Conservation (phyloP, 2,797 vertebrate species). For the Sebastes oblongus region DNA sequence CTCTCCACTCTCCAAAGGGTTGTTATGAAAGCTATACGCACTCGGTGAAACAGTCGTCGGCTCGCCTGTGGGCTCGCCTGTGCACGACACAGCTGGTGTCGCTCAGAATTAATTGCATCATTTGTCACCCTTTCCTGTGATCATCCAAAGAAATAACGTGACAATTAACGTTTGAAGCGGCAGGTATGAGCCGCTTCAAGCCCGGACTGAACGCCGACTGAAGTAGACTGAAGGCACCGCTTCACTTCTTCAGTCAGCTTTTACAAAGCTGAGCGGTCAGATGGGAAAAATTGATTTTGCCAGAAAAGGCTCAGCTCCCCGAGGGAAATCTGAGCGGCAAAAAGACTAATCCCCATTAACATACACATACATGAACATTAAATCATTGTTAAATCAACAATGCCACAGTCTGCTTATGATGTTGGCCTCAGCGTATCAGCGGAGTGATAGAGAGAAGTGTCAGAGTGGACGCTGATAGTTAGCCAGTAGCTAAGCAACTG, state of each 20-base stretch:
- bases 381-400: not conserved
- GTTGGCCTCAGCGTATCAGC: not conserved
- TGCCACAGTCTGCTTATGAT: not conserved
- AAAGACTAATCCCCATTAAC: not conserved
- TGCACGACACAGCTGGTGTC: conserved; percentile 22
- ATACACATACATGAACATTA: not conserved
- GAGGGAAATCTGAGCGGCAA: not conserved
- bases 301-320: not conserved
- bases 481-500: not conserved
- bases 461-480: not conserved
- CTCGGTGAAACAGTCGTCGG: not conserved
- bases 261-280: not conserved
- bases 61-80: not conserved
- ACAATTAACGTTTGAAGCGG: conserved; percentile 22
- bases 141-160: conserved; percentile 7
- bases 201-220: not conserved
- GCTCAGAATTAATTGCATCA: conserved; percentile 43
- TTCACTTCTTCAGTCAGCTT: not conserved
- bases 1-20: not conserved
- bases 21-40: not conserved
- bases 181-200: not conserved
- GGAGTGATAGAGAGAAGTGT: not conserved
- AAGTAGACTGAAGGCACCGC: not conserved
- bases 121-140: conserved; percentile 42
- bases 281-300: not conserved